Evolutionary conservation across 2,888 invertebrate species (phyloP).

Genomic region (Platycheirus albimanus): DNA sequence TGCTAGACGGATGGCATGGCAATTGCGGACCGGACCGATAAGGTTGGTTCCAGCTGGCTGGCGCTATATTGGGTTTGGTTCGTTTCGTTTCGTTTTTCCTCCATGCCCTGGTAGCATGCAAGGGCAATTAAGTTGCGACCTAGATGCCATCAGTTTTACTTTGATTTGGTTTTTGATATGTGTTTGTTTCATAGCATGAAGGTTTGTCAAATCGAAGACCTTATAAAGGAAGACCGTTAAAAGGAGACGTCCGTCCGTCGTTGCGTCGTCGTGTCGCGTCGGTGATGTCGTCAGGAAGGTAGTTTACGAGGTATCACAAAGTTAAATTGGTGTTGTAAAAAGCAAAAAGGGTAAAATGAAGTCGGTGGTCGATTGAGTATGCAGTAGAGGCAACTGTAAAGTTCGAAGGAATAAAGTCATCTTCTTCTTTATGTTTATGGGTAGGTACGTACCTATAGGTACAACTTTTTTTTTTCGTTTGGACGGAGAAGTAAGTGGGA

Average conservation of each 20-base stretch:
- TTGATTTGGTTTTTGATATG: conserved; percentile 60
- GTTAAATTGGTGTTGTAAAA: conserved; percentile 37
- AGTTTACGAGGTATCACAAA: conserved; percentile 53
- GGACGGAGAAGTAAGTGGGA: not conserved
- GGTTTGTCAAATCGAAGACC: conserved; percentile 42
- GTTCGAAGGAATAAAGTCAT: not conserved
- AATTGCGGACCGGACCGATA: conserved; percentile 37
- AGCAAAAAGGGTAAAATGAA: conserved; percentile 29
- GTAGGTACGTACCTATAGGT: no score
- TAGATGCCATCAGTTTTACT: conserved; percentile 64
- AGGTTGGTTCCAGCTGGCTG: conserved; percentile 29
- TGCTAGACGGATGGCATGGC: conserved; percentile 56
- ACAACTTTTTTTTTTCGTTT: not conserved
- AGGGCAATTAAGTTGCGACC: conserved; percentile 68
- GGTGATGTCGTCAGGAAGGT: conserved; percentile 33
- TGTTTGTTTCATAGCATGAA: not conserved
- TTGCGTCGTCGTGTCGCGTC: no score
- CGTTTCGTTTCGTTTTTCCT: not conserved
- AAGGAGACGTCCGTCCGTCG: no score
- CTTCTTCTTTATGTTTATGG: not conserved
- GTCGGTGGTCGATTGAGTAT: not conserved
- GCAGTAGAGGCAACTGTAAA: not conserved
- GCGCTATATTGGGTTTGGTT: not conserved
- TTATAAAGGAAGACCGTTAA: conserved; percentile 25
- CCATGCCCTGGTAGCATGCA: conserved; percentile 58